Evolutionary conservation across 2,888 invertebrate species (phyloP), one percentile per base, ranked within the genome.

Genomic region (Eristalinus sepulchralis): DNA sequence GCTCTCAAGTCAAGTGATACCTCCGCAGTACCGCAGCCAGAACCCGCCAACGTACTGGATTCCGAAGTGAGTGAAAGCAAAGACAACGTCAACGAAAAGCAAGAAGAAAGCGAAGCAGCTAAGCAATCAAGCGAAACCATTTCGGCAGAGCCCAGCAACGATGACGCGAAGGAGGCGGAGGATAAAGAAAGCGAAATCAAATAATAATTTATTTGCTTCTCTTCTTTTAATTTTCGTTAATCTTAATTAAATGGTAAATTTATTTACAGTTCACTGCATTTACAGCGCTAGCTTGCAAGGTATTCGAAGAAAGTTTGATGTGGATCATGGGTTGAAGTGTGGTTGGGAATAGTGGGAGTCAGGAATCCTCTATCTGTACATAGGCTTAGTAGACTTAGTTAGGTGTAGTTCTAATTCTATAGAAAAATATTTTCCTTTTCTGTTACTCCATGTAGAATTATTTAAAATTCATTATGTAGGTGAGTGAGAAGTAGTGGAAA

Each of bases 161-260:
- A 64, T 57, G 62, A 39, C n/a, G 62, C 72, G 20, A 27, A 27
- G 5, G 53, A 62, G 10, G 53, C 9, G 13, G 67, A 39, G 24
- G 80, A 27, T 27, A 39, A 80, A 67, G 86, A 86, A 78, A 86
- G 83, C 86, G 83, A 86, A 78, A 75, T 78, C 79, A 79, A 83
- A 31, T 31, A 75, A 79, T 86, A 75, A 78, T 67, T 67, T 73
- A 78, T 83, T 80, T 66, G 59, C 17, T 59, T 79, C 64, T 64
- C 39, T 22, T 53, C 34, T 39, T 55, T 27, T 33, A 66, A 63
- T 36, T 68, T 68, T 55, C 60, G 17, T 77, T 77, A 63, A 22
- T 68, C 55, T 72, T 73, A 63, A 57, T 73, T 84, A 70, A 66
- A 67, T 68, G 70, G 68, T 39, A 20, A 47, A 60, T 70, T 47